These are phyloP conservation scores for Ephydatia muelleri DNA, from an alignment of 37 sponge, comb jelly and placozoan genomes.

Conservation along the genomic window DNA sequence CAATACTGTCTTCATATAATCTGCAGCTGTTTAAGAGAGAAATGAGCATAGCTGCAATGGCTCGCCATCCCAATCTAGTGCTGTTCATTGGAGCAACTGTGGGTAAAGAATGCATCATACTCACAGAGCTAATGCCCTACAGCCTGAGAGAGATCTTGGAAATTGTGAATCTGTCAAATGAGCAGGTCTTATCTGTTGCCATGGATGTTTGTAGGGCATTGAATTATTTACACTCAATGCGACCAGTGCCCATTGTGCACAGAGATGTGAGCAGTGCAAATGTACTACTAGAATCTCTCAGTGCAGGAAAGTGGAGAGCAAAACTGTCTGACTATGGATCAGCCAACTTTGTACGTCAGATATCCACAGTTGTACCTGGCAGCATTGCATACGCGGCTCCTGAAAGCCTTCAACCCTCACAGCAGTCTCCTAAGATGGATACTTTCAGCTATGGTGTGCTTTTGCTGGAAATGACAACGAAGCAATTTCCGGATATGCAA, in stretches of 20 bases:
- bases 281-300: slow-evolving; percentile 27
- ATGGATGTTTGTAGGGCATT: slow-evolving; percentile 50
- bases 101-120: slow-evolving; percentile 23
- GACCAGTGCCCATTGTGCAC: slow-evolving; percentile 59
- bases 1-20: slow-evolving; percentile 51
- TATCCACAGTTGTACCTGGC: slow-evolving; percentile 38
- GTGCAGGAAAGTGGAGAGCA: slow-evolving; percentile 17
- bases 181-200: slow-evolving; percentile 13
- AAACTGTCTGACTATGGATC: slow-evolving; percentile 66
- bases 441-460: slow-evolving; percentile 62
- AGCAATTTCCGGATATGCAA: slow-evolving; percentile 34
- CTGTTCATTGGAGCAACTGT: slow-evolving; percentile 58
- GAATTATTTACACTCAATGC: slow-evolving; percentile 51
- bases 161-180: neutral
- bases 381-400: slow-evolving; percentile 55
- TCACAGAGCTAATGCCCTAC: slow-evolving; percentile 65
- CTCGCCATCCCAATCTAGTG: slow-evolving; percentile 59
- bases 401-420: slow-evolving; percentile 24
- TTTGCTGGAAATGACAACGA: slow-evolving; percentile 37
- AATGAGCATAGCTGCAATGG: slow-evolving; percentile 48
- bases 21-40: slow-evolving; percentile 39
- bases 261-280: slow-evolving; percentile 70
- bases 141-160: slow-evolving; percentile 32
- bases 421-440: slow-evolving; percentile 59
- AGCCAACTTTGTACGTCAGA: slow-evolving; percentile 52